A percentile compares a stretch with the other conserved stretches of the same genome.
Evolutionary conservation across 2,113 vertebrate species (phyloP).

Genomic region (Oryzias curvinotus): DNA sequence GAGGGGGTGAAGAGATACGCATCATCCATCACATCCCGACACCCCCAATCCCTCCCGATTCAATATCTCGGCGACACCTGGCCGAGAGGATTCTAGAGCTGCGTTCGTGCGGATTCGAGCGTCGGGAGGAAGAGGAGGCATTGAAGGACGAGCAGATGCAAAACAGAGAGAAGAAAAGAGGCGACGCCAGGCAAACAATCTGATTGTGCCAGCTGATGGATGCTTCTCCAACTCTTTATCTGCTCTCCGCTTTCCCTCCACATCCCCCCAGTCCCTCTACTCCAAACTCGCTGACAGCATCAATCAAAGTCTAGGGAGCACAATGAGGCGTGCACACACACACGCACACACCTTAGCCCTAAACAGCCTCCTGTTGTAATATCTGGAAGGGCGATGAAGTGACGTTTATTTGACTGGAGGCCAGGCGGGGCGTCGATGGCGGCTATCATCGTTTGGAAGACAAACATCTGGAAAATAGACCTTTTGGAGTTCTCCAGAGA

Average conservation of each 20-base stretch:
- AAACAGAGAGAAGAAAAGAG: conserved; percentile 39
- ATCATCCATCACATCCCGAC: conserved; percentile 52
- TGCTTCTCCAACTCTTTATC: conserved; percentile 61
- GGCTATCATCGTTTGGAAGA: conserved; percentile 20
- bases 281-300: conserved; percentile 65
- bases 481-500: not conserved
- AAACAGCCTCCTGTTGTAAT: conserved; percentile 44
- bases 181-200: conserved; percentile 56
- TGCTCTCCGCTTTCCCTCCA: conserved; percentile 44
- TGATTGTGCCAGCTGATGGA: conserved; percentile 66
- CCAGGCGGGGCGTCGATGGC: conserved; percentile 41
- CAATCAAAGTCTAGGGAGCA: conserved; percentile 56
- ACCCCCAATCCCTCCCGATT: conserved; percentile 57
- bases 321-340: conserved; percentile 5
- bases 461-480: not conserved
- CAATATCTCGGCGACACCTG: conserved; percentile 63
- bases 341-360: not conserved
- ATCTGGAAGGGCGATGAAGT: conserved; percentile 22
- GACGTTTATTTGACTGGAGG: conserved; percentile 31
- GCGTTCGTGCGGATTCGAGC: not conserved
- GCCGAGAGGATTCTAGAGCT: conserved; percentile 23
- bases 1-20: conserved; percentile 18
- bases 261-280: conserved; percentile 41
- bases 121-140: conserved; percentile 35
- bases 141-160: conserved; percentile 34